phyloP scores from a whole-genome alignment of 1,140 invertebrate genomes.

The Microvelia longipes region DNA sequence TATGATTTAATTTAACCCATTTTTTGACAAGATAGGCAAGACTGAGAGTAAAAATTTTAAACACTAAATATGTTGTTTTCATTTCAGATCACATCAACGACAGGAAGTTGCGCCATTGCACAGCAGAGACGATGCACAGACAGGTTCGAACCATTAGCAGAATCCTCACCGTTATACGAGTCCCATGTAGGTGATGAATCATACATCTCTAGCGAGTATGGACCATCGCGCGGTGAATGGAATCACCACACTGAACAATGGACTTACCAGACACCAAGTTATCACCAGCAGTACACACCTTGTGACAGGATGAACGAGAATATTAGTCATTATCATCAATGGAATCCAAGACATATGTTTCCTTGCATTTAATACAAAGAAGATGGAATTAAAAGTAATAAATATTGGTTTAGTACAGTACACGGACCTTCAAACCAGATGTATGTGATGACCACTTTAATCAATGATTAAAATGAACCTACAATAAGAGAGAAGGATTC shows the following conservation, averaged over 20 bases:
- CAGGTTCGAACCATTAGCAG: neutral
- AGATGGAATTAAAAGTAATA: no score
- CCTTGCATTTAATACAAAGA: neutral
- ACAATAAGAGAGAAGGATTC: no score
- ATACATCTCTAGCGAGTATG: neutral
- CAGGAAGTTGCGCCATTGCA: constrained; percentile 39
- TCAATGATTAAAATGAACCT: no score
- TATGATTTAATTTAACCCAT: no score
- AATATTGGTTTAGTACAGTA: no score
- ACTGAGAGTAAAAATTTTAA: no score
- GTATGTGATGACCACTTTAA: no score
- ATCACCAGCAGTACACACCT: neutral
- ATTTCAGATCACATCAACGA: constrained; percentile 44
- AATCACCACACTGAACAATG: neutral
- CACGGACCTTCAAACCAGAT: no score
- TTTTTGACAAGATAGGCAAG: no score
- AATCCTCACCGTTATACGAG: neutral
- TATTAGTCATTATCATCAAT: neutral
- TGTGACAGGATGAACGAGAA: neutral
- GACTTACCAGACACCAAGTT: neutral
- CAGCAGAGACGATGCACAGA: constrained; percentile 28
- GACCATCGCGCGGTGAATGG: neutral
- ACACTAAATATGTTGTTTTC: no score
- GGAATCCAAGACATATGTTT: neutral
- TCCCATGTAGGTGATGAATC: neutral